Evolutionary conservation across 2,113 vertebrate species (phyloP), one percentile per base, ranked within the genome.

Genomic region (Camelus dromedarius): DNA sequence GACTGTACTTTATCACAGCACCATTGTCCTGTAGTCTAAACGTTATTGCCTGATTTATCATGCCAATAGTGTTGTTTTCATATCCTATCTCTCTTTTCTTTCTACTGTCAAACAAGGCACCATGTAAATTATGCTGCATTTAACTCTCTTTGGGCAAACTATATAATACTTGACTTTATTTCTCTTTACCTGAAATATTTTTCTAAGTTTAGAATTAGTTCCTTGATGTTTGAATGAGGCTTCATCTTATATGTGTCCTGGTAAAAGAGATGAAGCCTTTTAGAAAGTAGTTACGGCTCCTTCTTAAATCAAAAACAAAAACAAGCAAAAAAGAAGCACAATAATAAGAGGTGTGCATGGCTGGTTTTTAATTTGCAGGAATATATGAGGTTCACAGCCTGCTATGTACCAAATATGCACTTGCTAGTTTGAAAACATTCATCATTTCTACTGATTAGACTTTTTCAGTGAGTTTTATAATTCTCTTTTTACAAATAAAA

Each of bases 1-100:
- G 75, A 77, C 56, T 79, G 8, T 52, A 46, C 50, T 96, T 95
- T 85, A 85, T 95, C 89, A 87, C 12, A 60, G 50, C 32, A 32
- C 54, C 2, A 11, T 75, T 85, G 26, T 88, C 67, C 52, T 75
- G 16, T 26, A 89, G 19, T 48, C 76, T 69, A 48, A 79, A 77
- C 76, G n/a, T 96, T 79, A 96, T 94, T 89, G 50, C 95, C 62
- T 86, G 90, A 89, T 94, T 93, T 13, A 87, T 95, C 90, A 97
- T 11, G 60, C 16, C 46, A 54, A 50, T 28, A 69, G 6, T 14
- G 83, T 22, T 69, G 64, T 88, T 70, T 96, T 75, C 38, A 50
- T 91, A 52, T 38, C 46, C 22, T 18, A 30, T 28, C 52, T 72
- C 28, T 77, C 64, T 48, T 54, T 80, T 58, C 42, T 80, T 95